Conservation (phyloP, 2,888 invertebrate species). For the Amiota mariae region DNA sequence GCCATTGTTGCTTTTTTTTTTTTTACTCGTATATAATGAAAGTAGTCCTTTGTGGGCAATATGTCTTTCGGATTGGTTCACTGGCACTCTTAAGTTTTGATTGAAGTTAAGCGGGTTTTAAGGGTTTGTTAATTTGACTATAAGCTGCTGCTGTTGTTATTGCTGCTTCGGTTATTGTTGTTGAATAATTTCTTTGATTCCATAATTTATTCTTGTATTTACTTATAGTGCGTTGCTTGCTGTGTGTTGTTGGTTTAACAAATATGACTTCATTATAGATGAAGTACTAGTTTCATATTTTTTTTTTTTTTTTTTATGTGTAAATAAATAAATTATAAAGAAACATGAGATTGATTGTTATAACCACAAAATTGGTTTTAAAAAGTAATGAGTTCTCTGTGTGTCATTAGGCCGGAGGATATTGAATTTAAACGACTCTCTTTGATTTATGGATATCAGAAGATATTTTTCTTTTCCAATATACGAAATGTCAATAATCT, state of each 20-base stretch:
- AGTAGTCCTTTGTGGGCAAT: background rate
- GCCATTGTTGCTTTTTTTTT: conserved; percentile 60
- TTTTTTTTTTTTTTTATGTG: too few relatives aligned
- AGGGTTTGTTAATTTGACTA: conserved; percentile 24
- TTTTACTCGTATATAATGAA: conserved; percentile 46
- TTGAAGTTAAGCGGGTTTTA: conserved; percentile 31
- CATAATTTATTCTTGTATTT: conserved; percentile 25
- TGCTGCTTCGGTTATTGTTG: conserved; percentile 12
- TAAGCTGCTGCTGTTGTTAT: background rate
- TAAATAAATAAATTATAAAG: conserved; percentile 24
- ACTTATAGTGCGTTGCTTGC: background rate
- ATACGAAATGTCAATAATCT: too few relatives aligned
- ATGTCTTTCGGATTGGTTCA: conserved; percentile 39
- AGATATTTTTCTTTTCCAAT: too few relatives aligned
- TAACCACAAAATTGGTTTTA: conserved; percentile 35
- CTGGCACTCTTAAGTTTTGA: background rate
- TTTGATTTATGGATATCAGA: too few relatives aligned
- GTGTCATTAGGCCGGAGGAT: conserved; percentile 37
- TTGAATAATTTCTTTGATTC: conserved; percentile 32
- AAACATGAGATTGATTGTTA: conserved; percentile 27
- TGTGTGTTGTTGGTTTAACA: conserved; percentile 48
- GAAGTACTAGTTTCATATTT: conserved; percentile 46
- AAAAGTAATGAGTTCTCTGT: conserved; percentile 47
- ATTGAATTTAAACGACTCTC: background rate
- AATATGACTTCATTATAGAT: conserved; percentile 63